Conservation (phyloP, 2,113 vertebrate species). For the Cynocephalus volans region DNA sequence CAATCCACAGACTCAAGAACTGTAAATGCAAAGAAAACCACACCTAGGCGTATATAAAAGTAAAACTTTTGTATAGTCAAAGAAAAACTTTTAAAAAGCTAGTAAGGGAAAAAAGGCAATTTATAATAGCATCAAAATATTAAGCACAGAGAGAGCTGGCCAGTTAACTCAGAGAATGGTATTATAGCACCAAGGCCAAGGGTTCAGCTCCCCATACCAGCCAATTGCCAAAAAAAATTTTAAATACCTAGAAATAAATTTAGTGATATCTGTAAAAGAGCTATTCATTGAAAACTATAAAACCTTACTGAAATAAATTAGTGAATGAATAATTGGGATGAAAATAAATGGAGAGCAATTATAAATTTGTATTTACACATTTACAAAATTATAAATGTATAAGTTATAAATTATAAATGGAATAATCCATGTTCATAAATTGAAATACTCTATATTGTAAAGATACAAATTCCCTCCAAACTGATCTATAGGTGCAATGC, state of each 20-base stretch:
- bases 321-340: neutral
- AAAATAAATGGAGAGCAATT: slow-evolving; percentile 31
- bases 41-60: neutral
- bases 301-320: slow-evolving; percentile 12
- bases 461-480: neutral
- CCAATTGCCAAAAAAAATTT: neutral
- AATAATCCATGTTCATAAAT: neutral
- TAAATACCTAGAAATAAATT: neutral
- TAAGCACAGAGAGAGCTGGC: too few species aligned
- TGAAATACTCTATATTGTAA: neutral
- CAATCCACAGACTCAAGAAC: neutral
- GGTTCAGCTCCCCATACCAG: too few species aligned
- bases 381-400: too few species aligned
- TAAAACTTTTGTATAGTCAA: neutral
- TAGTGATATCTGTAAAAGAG: neutral
- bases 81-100: neutral
- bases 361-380: neutral
- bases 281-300: slow-evolving; percentile 37
- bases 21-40: slow-evolving; percentile 25
- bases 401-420: too few species aligned
- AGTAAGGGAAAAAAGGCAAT: neutral
- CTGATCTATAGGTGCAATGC: neutral
- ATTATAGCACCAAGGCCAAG: too few species aligned
- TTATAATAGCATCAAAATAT: neutral
- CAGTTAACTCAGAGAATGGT: too few species aligned